These are phyloP conservation scores for Sebastes hubbsi DNA, from an alignment of 2,797 vertebrate species.

Conservation along the genomic window DNA sequence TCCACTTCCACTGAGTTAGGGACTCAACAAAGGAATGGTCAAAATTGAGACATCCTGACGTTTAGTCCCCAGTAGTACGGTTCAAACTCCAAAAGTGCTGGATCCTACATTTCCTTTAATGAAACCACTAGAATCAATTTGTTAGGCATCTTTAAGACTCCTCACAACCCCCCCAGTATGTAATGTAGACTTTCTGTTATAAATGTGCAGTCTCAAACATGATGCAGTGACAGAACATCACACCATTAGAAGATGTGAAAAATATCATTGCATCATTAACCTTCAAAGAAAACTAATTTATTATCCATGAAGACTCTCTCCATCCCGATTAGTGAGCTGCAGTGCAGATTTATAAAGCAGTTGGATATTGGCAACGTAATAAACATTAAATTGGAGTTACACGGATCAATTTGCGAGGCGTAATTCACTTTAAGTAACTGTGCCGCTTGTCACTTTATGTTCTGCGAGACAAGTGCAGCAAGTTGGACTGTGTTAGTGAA, in stretches of 20 bases:
- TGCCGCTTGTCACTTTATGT: slow-evolving; percentile 24
- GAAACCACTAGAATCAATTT: neutral
- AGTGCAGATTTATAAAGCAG: neutral
- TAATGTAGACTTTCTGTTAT: neutral
- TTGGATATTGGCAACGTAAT: slow-evolving; percentile 4
- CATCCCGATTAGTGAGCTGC: neutral
- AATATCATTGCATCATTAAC: neutral
- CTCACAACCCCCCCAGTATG: neutral
- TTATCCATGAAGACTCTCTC: neutral
- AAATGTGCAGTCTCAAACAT: neutral
- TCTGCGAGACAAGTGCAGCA: slow-evolving; percentile 24
- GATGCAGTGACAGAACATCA: neutral
- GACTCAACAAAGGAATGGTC: neutral
- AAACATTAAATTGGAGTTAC: slow-evolving; percentile 5
- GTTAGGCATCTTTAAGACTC: neutral
- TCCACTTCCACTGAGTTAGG: neutral
- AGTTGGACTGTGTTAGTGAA: slow-evolving; percentile 15
- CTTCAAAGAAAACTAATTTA: neutral
- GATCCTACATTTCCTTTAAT: neutral
- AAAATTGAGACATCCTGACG: neutral
- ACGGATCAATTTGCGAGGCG: slow-evolving; percentile 14
- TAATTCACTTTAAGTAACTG: slow-evolving; percentile 31
- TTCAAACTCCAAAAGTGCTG: neutral
- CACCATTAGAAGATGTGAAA: neutral
- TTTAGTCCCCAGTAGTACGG: neutral